A percentile compares a stretch with the other conserved stretches of the same genome.
phyloP scores from a whole-genome alignment of 2,113 vertebrate species.

The Menura novaehollandiae region DNA sequence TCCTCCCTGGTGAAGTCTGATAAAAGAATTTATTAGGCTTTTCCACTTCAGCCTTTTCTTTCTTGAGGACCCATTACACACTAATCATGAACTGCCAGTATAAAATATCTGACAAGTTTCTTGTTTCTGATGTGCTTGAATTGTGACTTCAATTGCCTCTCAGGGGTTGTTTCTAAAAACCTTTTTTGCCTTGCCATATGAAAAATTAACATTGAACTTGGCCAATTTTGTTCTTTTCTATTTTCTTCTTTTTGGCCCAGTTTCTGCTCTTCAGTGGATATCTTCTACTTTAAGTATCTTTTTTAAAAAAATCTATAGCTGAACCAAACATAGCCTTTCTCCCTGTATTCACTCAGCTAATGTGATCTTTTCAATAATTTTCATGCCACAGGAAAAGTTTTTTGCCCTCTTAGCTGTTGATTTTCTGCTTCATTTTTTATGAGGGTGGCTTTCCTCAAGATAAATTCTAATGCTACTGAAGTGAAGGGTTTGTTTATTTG shows the following conservation, averaged over 20 bases:
- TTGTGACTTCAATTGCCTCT: neutral
- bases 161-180: neutral
- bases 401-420: conserved; percentile 9
- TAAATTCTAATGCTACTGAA: neutral
- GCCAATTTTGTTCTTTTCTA: neutral
- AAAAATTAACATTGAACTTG: neutral
- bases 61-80: neutral
- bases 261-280: neutral
- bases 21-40: conserved; percentile 16
- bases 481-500: conserved; percentile 8
- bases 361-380: conserved; percentile 5
- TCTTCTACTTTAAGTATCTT: neutral
- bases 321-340: neutral
- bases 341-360: neutral
- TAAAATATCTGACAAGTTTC: conserved; percentile 3
- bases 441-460: neutral
- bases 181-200: neutral
- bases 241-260: neutral
- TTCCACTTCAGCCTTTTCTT: neutral
- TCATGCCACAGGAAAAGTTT: conserved; percentile 4
- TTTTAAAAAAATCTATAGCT: neutral
- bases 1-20: neutral
- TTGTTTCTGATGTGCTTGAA: neutral
- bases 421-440: conserved; percentile 8
- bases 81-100: neutral